A percentile compares a stretch with the other conserved stretches of the same genome.
Conservation (phyloP, 2,888 invertebrate species). For the Tethea ocularis region DNA sequence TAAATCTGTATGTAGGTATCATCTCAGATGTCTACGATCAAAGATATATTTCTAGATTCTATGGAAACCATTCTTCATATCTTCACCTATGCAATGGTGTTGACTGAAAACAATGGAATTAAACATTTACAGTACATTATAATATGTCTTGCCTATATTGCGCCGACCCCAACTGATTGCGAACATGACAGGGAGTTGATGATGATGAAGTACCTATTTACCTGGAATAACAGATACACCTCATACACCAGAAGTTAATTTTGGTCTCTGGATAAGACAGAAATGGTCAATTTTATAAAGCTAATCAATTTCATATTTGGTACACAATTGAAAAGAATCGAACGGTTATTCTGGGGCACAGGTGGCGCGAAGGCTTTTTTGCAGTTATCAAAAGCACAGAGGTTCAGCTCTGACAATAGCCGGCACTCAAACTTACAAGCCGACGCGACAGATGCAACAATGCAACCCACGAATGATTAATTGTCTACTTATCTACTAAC, state of each 20-base stretch:
- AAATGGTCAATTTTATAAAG: neutral
- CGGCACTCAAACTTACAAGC: slow-evolving; percentile 56
- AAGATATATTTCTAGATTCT: neutral
- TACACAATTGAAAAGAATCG: slow-evolving; percentile 38
- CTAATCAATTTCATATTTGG: slow-evolving; percentile 51
- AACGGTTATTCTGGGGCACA: slow-evolving; percentile 45
- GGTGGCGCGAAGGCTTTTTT: slow-evolving; percentile 66
- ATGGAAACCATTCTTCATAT: neutral
- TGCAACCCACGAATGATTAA: slow-evolving; percentile 73
- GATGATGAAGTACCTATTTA: no score
- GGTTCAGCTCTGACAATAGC: slow-evolving; percentile 66
- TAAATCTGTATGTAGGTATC: slow-evolving; percentile 12
- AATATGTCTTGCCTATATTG: no score
- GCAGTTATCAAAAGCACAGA: slow-evolving; percentile 56
- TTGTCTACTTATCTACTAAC: slow-evolving; percentile 68
- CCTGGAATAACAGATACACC: no score
- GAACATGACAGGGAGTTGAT: no score
- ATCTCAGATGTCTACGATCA: slow-evolving; percentile 15
- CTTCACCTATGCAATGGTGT: neutral
- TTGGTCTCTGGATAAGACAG: no score
- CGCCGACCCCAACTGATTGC: no score
- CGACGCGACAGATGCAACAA: slow-evolving; percentile 78
- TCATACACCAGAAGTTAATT: no score
- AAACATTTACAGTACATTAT: no score
- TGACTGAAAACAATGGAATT: neutral